phyloP scores from a whole-genome alignment of 1,140 invertebrate species.

The Drosophila tsacasi region DNA sequence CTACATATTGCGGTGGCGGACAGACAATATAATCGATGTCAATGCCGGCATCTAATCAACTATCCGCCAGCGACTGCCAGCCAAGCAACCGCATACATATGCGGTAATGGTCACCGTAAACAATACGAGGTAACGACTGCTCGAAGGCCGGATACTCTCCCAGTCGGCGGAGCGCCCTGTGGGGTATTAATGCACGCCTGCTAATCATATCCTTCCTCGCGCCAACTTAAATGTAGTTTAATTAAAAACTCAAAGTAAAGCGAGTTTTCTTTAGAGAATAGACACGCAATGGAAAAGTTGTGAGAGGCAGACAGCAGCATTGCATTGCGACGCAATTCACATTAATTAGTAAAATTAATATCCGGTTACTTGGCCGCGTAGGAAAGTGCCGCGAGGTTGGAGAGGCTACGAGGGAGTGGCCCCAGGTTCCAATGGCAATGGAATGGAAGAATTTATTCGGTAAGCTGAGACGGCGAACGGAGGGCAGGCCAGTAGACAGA shows the following conservation, averaged over 20 bases:
- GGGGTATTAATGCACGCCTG: conserved; percentile 22
- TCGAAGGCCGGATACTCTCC: conserved; percentile 40
- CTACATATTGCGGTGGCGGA: conserved; percentile 36
- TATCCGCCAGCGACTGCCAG: conserved; percentile 27
- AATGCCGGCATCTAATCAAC: conserved; percentile 54
- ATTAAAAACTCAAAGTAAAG: conserved; percentile 48
- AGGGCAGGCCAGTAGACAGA: conserved; percentile 6
- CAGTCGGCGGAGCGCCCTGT: not conserved
- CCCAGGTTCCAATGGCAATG: conserved; percentile 22
- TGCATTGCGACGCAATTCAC: conserved; percentile 53
- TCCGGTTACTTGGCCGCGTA: conserved; percentile 52
- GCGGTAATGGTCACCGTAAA: conserved; percentile 50
- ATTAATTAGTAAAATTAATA: conserved; percentile 71
- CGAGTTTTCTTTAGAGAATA: conserved; percentile 27
- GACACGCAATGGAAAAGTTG: conserved; percentile 37
- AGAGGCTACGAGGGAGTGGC: conserved; percentile 36
- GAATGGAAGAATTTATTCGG: conserved; percentile 48
- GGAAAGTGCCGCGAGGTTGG: conserved; percentile 24
- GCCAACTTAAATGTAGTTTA: conserved; percentile 39
- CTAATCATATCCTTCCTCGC: conserved; percentile 28
- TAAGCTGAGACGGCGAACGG: conserved; percentile 28
- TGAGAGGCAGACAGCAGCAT: conserved; percentile 25
- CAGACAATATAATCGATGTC: conserved; percentile 68
- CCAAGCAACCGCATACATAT: conserved; percentile 31
- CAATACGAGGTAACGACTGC: conserved; percentile 20